These are phyloP conservation scores for Eupithecia dodoneata DNA, from an alignment of 2,888 invertebrate genomes.

Conservation along the genomic window DNA sequence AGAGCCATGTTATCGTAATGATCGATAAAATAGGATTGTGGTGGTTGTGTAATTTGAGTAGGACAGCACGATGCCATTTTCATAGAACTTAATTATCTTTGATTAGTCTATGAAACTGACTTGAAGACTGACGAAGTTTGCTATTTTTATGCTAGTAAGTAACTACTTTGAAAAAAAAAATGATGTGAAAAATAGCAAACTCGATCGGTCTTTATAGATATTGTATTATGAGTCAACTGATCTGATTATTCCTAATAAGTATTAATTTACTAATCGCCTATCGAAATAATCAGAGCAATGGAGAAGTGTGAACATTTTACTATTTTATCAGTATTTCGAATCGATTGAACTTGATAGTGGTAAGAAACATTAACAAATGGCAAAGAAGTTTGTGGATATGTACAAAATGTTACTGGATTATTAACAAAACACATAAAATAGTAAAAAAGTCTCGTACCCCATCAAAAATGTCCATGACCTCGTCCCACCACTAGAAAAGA, in stretches of 20 bases:
- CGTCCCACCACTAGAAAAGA: conserved; percentile 97
- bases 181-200: background rate
- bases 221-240: background rate
- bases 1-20: conserved; percentile 7
- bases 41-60: background rate
- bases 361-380: conserved; percentile 33
- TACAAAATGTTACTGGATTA: conserved; percentile 55
- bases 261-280: background rate
- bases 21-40: background rate
- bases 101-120: background rate
- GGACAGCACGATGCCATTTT: background rate
- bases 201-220: background rate
- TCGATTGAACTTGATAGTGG: conserved; percentile 1
- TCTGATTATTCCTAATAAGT: background rate
- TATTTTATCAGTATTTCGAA: conserved; percentile 34
- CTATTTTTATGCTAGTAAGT: background rate
- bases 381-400: conserved; percentile 30
- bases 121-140: background rate
- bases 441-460: conserved; percentile 90
- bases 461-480: conserved; percentile 98
- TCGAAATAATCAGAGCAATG: conserved; percentile 6
- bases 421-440: conserved; percentile 68
- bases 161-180: background rate
- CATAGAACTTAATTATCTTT: background rate
- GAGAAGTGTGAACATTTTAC: conserved; percentile 24